Conservation (phyloP, 2,113 vertebrate species). For the Gymnorhina tibicen region DNA sequence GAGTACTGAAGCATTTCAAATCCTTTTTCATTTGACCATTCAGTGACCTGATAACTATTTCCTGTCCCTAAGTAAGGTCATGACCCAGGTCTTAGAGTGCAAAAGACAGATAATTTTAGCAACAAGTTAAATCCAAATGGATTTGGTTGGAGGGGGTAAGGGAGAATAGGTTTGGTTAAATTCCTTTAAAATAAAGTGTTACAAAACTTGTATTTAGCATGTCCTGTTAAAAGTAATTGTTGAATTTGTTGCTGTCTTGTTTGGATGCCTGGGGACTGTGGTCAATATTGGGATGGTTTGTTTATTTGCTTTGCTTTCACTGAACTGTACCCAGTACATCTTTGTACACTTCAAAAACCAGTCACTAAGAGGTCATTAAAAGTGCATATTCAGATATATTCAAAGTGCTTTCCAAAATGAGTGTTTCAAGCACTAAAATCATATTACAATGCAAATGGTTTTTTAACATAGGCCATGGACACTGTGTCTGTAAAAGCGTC, state of each 20-base stretch:
- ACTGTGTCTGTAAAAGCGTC: not conserved
- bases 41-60: slow-evolving; percentile 85
- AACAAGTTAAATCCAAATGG: slow-evolving; percentile 79
- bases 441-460: not conserved
- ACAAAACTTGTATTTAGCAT: slow-evolving; percentile 18
- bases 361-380: not conserved
- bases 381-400: not conserved
- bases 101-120: slow-evolving; percentile 87
- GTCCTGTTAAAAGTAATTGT: slow-evolving; percentile 40
- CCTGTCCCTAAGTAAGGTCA: slow-evolving; percentile 87
- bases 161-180: slow-evolving; percentile 36
- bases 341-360: not conserved
- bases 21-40: slow-evolving; percentile 86
- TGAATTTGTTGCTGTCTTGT: slow-evolving; percentile 18
- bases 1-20: slow-evolving; percentile 80
- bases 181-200: slow-evolving; percentile 53
- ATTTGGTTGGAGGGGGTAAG: slow-evolving; percentile 51
- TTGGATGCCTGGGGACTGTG: not conserved
- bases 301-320: slow-evolving; percentile 20
- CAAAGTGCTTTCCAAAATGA: not conserved
- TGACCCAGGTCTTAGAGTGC: slow-evolving; percentile 86
- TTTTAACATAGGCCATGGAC: not conserved
- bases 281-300: not conserved
- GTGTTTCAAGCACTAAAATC: not conserved
- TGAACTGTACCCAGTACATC: not conserved